A percentile compares a stretch with the other conserved stretches of the same genome.
These are phyloP conservation scores for Antitype chi DNA, from an alignment of 2,888 invertebrate genomes.

Conservation along the genomic window DNA sequence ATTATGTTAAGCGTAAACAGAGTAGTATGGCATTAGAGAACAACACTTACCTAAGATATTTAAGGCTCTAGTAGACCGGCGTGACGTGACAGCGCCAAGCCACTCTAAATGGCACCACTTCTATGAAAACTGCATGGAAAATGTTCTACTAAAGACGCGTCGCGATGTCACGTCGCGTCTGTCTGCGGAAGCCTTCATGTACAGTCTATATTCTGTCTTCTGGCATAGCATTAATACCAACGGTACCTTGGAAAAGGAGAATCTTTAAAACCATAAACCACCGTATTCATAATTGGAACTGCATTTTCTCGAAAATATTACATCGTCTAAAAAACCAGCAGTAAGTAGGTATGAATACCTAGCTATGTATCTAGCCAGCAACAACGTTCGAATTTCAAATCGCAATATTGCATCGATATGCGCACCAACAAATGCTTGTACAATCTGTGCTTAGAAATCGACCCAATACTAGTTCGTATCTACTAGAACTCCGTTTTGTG, in stretches of 20 bases:
- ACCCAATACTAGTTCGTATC: slow-evolving; percentile 16
- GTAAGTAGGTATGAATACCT: not conserved
- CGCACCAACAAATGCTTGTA: slow-evolving; percentile 7
- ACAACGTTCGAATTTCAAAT: slow-evolving; percentile 21
- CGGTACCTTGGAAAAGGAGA: too few species aligned
- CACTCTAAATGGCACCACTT: too few species aligned
- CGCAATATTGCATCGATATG: slow-evolving; percentile 20
- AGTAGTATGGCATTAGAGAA: not conserved
- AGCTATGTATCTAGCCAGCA: not conserved
- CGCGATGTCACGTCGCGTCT: too few species aligned
- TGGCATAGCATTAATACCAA: not conserved
- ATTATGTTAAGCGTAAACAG: not conserved
- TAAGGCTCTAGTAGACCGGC: too few species aligned
- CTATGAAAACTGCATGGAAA: too few species aligned
- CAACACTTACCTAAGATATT: not conserved
- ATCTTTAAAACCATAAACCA: not conserved
- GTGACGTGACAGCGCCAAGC: too few species aligned
- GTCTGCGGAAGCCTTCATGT: too few species aligned
- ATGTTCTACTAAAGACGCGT: too few species aligned
- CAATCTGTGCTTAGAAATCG: slow-evolving; percentile 19
- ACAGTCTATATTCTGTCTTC: not conserved
- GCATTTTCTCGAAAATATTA: not conserved
- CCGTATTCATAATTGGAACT: not conserved
- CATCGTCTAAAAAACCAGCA: not conserved
- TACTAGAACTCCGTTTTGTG: slow-evolving; percentile 24